A percentile compares a stretch with the other conserved stretches of the same genome.
phyloP scores from a whole-genome alignment of 2,888 invertebrate genomes.

The Calameuta idolon region DNA sequence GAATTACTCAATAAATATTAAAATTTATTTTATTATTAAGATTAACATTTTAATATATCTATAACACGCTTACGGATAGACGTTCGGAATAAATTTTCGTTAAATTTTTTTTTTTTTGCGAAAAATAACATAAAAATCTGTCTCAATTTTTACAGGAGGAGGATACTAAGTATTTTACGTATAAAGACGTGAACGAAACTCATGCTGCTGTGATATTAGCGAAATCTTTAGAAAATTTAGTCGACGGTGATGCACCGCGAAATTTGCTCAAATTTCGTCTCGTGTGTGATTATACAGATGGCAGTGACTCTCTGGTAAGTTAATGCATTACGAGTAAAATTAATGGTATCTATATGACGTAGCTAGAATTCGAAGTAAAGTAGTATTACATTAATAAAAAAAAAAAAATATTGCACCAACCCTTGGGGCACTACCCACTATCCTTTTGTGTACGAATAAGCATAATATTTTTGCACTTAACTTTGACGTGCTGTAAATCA shows the following conservation, averaged over 20 bases:
- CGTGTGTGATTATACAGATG: conserved; percentile 78
- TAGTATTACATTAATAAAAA: too few species aligned
- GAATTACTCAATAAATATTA: background rate
- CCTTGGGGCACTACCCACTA: background rate
- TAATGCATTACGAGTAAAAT: background rate
- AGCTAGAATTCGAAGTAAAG: background rate
- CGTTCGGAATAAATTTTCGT: background rate
- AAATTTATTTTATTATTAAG: background rate
- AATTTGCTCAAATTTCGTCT: conserved; percentile 87
- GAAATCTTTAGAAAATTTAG: conserved; percentile 82
- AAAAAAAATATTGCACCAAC: background rate
- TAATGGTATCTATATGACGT: background rate
- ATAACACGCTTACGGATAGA: background rate
- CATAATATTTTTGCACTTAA: background rate
- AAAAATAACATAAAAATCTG: background rate
- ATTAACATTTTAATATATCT: background rate
- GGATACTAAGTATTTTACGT: conserved; percentile 79
- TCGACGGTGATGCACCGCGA: conserved; percentile 83
- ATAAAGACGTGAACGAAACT: conserved; percentile 81
- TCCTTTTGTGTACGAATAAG: background rate
- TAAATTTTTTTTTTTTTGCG: too few species aligned
- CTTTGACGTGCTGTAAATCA: background rate
- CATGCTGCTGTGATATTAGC: conserved; percentile 82
- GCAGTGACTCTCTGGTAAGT: conserved; percentile 73
- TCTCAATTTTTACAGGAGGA: conserved; percentile 69